Evolutionary conservation across 2,888 invertebrate species (phyloP).

Genomic region (Epicampocera succincta): DNA sequence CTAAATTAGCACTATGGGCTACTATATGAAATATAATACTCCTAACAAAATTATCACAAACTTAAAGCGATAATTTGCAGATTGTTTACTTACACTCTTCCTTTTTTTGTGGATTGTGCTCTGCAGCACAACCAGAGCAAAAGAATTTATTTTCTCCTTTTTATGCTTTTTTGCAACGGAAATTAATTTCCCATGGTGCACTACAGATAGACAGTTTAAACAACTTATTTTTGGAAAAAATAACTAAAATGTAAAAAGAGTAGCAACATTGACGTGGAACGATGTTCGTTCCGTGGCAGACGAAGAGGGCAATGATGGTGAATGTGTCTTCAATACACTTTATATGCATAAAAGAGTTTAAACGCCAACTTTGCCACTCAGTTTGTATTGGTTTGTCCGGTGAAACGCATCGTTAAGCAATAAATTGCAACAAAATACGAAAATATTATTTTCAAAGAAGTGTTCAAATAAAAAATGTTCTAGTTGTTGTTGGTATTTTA

Average conservation of each 20-base stretch:
- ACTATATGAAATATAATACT: no score
- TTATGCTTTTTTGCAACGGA: conserved; percentile 13
- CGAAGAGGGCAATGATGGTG: conserved; percentile 4
- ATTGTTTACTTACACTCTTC: not conserved
- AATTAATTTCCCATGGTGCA: conserved; percentile 35
- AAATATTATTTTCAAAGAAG: conserved; percentile 10
- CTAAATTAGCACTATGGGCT: conserved; percentile 38
- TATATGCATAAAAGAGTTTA: conserved; percentile 65
- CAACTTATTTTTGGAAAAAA: conserved; percentile 37
- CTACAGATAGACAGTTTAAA: conserved; percentile 29
- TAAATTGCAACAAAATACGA: conserved; percentile 7
- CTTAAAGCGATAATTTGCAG: not conserved
- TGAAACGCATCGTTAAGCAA: conserved; percentile 54
- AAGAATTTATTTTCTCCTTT: not conserved
- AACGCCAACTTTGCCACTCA: conserved; percentile 56
- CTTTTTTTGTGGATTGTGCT: not conserved
- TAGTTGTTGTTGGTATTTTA: not conserved
- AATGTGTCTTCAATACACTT: conserved; percentile 26
- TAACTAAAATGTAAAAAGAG: conserved; percentile 33
- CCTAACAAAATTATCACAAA: not conserved
- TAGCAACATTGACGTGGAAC: conserved; percentile 46
- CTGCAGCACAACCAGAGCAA: no score
- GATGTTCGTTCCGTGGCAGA: conserved; percentile 12
- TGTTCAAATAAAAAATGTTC: not conserved
- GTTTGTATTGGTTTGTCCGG: conserved; percentile 58